Evolutionary conservation across 2,113 vertebrate genomes (phyloP).

Genomic region (Epinephelus cyanopodus): DNA sequence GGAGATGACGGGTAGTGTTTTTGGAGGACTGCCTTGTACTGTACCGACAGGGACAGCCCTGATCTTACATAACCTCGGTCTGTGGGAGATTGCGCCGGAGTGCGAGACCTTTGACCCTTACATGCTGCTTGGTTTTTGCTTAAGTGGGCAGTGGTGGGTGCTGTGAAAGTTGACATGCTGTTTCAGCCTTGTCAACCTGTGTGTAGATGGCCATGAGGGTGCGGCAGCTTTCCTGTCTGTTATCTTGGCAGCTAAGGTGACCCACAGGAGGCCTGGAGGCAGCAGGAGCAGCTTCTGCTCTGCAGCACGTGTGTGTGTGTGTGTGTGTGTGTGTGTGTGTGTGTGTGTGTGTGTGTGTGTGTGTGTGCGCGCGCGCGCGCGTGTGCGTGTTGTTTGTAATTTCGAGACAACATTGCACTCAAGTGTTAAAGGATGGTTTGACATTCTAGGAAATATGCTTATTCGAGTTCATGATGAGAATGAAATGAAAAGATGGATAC

Average conservation of each 20-base stretch:
- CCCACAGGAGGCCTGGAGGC: conserved; percentile 43
- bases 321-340: not conserved
- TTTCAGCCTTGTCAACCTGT: conserved; percentile 57
- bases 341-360: not conserved
- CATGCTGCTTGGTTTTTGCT: conserved; percentile 55
- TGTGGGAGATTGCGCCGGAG: conserved; percentile 51
- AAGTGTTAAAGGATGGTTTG: not conserved
- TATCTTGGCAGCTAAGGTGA: conserved; percentile 55
- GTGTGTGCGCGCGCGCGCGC: not conserved
- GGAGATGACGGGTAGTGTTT: conserved; percentile 30
- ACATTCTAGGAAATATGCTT: not conserved
- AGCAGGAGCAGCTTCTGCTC: conserved; percentile 18
- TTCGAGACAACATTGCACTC: not conserved
- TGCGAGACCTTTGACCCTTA: conserved; percentile 49
- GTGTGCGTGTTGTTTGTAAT: conserved; percentile 3
- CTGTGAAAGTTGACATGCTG: conserved; percentile 48
- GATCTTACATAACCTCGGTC: conserved; percentile 60
- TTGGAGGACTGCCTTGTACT: conserved; percentile 50
- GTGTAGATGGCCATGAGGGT: not conserved
- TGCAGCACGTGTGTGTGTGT: not conserved
- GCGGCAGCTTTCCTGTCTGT: no score
- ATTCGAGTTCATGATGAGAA: not conserved
- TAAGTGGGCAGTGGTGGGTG: conserved; percentile 31
- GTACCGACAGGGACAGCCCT: conserved; percentile 27
- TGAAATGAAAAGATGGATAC: not conserved